phyloP scores from a whole-genome alignment of 2,113 vertebrate species.

The Menidia beryllina region DNA sequence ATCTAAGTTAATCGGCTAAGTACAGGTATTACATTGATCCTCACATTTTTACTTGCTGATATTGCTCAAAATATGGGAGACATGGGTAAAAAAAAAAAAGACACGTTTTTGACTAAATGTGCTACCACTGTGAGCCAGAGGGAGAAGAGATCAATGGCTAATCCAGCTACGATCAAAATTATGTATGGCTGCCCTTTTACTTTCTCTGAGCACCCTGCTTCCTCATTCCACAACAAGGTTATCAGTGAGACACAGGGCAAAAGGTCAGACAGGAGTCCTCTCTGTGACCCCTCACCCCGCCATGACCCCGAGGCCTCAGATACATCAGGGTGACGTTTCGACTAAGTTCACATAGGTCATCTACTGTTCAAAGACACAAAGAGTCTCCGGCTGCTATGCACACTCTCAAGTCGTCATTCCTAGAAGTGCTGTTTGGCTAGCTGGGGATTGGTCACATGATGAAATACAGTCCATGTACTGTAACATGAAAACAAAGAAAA shows the following conservation, averaged over 20 bases:
- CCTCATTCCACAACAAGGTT: conserved; percentile 65
- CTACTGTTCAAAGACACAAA: conserved; percentile 66
- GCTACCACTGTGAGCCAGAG: background rate
- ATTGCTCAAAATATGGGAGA: background rate
- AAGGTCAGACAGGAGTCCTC: conserved; percentile 72
- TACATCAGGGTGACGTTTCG: conserved; percentile 67
- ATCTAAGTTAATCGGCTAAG: background rate
- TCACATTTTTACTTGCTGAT: background rate
- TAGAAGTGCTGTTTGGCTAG: conserved; percentile 17
- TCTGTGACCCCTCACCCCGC: conserved; percentile 66
- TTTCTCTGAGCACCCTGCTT: conserved; percentile 43
- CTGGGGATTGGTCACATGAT: background rate
- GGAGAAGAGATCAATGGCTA: background rate
- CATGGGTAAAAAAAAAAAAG: background rate
- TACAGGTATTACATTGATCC: background rate
- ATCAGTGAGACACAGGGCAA: conserved; percentile 55
- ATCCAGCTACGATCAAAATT: background rate
- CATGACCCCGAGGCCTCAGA: conserved; percentile 63
- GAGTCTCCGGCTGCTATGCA: conserved; percentile 29
- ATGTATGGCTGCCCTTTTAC: conserved; percentile 11
- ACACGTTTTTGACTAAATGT: background rate
- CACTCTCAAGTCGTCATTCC: conserved; percentile 41
- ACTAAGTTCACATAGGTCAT: conserved; percentile 64
- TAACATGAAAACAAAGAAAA: conserved; percentile 12
- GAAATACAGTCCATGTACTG: background rate